Base-by-base conservation (phyloP, 2,113 vertebrate species). In the Geococcyx californianus region DNA sequence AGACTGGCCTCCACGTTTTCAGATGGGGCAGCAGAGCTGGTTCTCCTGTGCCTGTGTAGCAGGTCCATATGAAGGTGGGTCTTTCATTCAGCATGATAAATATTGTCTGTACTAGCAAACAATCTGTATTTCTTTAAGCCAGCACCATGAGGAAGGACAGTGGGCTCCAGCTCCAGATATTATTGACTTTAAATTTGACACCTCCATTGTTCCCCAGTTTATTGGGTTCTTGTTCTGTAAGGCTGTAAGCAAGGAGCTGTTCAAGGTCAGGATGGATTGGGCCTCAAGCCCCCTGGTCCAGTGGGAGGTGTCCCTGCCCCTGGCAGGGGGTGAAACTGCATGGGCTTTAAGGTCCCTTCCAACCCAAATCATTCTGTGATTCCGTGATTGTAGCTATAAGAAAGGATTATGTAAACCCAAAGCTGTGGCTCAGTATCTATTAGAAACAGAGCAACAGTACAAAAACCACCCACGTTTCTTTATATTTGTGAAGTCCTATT, bases 1-100 rank as follows among this genome's bases (percentile, higher is more conserved):
- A 10, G 38, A 38, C 36, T 72, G 75, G 36, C 25, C 60, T 44
- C 23, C 6, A 34, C 0, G 0, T 21, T 42, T 34, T 36, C 0
- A 0, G 28, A 10, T 9, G 18, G 59, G 42, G 69, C 9, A 29
- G 26, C 5, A 54, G 73, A 45, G 11, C 60, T 38, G 62, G 11
- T 21, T 31, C 91, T 87, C n/a, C 76, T 64, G 66, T 14, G 55
- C n/a, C 55, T 4, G 3, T n/a, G 60, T 44, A 47, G 74, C 64
- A 91, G 58, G 28, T 70, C 45, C 56, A 64, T 11, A 36, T 31
- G 40, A 17, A 85, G 45, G 16, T 45, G 45, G 45, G 45, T 18
- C 14, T 45, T 45, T 19, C 7, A 49, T 28, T 47, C 80, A 87
- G 31, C 38, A 28, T 10, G 34, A 34, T 44, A 63, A 77, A 80